These are phyloP conservation scores for Listrodromus nycthemerus DNA, from an alignment of 2,888 invertebrate species.

Conservation along the genomic window DNA sequence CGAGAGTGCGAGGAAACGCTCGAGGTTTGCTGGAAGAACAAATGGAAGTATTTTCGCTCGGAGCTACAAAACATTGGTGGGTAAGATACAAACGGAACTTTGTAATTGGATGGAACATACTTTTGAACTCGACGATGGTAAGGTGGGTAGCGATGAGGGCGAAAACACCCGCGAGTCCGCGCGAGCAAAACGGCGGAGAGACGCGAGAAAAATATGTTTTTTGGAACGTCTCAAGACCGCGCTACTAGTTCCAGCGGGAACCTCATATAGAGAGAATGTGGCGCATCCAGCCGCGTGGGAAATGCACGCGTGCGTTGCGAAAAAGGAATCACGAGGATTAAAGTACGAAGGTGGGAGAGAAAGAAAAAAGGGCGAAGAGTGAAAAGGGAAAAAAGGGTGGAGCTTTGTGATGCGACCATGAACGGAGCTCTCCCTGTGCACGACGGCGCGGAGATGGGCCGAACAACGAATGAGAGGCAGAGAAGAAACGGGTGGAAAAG, in stretches of 20 bases:
- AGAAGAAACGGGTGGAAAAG: constrained; percentile 43
- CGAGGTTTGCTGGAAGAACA: constrained; percentile 61
- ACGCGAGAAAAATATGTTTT: constrained; percentile 53
- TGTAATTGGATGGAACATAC: constrained; percentile 74
- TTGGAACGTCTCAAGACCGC: constrained; percentile 40
- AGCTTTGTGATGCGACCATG: constrained; percentile 32
- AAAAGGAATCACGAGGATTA: constrained; percentile 64
- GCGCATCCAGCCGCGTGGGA: constrained; percentile 63
- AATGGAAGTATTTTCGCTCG: constrained; percentile 66
- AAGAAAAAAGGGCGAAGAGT: constrained; percentile 37
- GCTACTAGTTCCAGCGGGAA: not conserved
- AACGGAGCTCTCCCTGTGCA: constrained; percentile 39
- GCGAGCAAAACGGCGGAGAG: constrained; percentile 2
- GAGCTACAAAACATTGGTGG: constrained; percentile 66
- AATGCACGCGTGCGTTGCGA: constrained; percentile 62
- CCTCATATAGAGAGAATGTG: not conserved
- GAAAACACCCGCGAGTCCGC: constrained; percentile 45
- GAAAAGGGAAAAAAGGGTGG: constrained; percentile 28
- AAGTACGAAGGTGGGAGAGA: constrained; percentile 45
- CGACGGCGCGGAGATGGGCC: constrained; percentile 23
- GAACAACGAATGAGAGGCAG: constrained; percentile 22
- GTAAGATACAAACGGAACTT: constrained; percentile 72
- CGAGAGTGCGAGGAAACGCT: not conserved
- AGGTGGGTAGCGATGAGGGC: not conserved
- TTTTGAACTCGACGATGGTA: constrained; percentile 61